These are phyloP conservation scores for Pegoplata infirma DNA, from an alignment of 2,888 invertebrate species.

Conservation along the genomic window DNA sequence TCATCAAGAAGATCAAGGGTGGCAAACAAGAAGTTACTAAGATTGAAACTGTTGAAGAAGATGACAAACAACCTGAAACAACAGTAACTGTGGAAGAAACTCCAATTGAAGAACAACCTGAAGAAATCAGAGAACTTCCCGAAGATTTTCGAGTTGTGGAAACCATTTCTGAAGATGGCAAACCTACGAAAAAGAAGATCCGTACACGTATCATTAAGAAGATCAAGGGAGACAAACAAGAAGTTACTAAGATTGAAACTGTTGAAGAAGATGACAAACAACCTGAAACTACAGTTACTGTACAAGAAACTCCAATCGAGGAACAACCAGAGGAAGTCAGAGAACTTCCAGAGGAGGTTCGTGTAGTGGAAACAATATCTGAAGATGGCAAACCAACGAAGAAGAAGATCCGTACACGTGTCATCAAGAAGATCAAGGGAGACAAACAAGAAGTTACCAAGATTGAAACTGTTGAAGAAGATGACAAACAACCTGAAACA, in stretches of 20 bases:
- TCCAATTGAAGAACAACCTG: slow-evolving; percentile 44
- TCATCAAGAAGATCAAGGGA: slow-evolving; percentile 54
- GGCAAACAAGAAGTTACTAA: slow-evolving; percentile 55
- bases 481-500: slow-evolving; percentile 57
- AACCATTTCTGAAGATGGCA: slow-evolving; percentile 71
- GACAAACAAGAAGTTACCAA: slow-evolving; percentile 57
- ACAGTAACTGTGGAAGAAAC: slow-evolving; percentile 51
- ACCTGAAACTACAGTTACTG: slow-evolving; percentile 64
- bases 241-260: slow-evolving; percentile 66
- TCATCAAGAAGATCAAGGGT: slow-evolving; percentile 51
- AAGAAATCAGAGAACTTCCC: slow-evolving; percentile 39
- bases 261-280: slow-evolving; percentile 66
- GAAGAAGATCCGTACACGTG: slow-evolving; percentile 51
- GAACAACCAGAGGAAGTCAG: slow-evolving; percentile 39
- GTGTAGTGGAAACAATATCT: slow-evolving; percentile 49
- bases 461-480: slow-evolving; percentile 60
- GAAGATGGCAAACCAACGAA: slow-evolving; percentile 58
- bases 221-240: slow-evolving; percentile 66
- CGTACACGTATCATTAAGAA: slow-evolving; percentile 66
- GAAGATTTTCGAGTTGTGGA: slow-evolving; percentile 68
- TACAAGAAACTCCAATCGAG: slow-evolving; percentile 59
- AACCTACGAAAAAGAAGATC: slow-evolving; percentile 65
- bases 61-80: slow-evolving; percentile 55
- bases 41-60: slow-evolving; percentile 56
- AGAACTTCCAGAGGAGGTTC: slow-evolving; percentile 52